These are phyloP conservation scores for Triplophysa siluroides DNA, from an alignment of 2,113 vertebrate species.

Conservation along the genomic window DNA sequence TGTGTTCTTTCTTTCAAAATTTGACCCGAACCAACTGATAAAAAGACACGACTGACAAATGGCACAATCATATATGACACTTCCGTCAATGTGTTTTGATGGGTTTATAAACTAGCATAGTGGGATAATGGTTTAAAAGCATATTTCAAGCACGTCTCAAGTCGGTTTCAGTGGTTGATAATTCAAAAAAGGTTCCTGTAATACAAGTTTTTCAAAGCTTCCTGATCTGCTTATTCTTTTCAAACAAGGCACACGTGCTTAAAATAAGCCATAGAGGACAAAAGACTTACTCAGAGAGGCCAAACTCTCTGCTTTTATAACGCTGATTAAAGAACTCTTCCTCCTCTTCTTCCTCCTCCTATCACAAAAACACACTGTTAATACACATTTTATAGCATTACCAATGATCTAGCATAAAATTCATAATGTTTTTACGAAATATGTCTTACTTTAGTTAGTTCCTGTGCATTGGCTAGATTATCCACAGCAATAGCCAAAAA, in stretches of 20 bases:
- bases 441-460: conserved; percentile 73
- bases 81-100: conserved; percentile 39
- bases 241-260: too few relatives aligned
- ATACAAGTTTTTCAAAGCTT: not conserved
- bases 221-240: too few relatives aligned
- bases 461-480: conserved; percentile 79
- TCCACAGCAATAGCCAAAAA: conserved; percentile 82
- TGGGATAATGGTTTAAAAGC: conserved; percentile 12
- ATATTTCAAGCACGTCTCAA: conserved; percentile 17
- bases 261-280: conserved; percentile 1
- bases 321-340: conserved; percentile 97
- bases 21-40: conserved; percentile 60
- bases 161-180: not conserved
- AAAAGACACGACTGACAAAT: conserved; percentile 71
- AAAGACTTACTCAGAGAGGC: conserved; percentile 96
- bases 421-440: not conserved
- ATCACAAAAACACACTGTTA: not conserved
- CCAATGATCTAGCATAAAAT: not conserved
- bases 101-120: conserved; percentile 7
- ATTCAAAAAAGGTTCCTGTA: not conserved
- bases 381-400: not conserved
- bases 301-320: conserved; percentile 96
- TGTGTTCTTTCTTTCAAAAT: not conserved
- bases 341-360: conserved; percentile 95
- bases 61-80: conserved; percentile 64